Percentiles rank a stretch among this genome's conserved stretches.
These are phyloP conservation scores for Cephalopachus bancanus DNA, from an alignment of 2,797 vertebrate species.

Conservation along the genomic window DNA sequence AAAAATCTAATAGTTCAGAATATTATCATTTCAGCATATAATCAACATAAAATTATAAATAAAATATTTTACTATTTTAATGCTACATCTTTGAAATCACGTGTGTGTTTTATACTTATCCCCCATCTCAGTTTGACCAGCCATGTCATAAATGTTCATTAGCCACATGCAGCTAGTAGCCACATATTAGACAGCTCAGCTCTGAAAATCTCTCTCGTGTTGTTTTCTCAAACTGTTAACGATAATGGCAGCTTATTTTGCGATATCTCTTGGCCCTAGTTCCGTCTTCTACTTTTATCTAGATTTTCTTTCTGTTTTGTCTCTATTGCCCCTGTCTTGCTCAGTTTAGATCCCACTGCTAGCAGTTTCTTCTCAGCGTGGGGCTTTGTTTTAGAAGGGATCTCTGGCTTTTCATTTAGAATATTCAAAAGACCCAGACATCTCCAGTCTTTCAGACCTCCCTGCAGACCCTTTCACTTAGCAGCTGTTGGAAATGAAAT, in stretches of 20 bases:
- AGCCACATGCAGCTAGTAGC: not conserved
- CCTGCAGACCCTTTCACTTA: not conserved
- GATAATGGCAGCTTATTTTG: not conserved
- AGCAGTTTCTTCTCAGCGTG: not conserved
- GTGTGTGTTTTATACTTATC: not conserved
- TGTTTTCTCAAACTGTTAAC: not conserved
- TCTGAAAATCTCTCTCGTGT: not conserved
- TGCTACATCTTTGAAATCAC: not conserved
- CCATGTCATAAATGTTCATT: not conserved
- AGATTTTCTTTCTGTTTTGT: not conserved
- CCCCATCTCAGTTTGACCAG: not conserved
- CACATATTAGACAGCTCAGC: not conserved
- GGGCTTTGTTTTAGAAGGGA: not conserved
- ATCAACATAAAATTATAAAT: not conserved
- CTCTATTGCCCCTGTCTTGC: not conserved
- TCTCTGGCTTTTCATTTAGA: not conserved
- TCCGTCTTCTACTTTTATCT: not conserved
- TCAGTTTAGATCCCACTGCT: not conserved
- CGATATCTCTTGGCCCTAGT: not conserved
- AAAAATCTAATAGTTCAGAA: not conserved
- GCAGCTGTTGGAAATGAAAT: not conserved
- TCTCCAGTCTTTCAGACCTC: not conserved
- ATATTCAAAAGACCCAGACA: not conserved
- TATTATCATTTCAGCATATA: not conserved
- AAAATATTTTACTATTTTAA: not conserved